phyloP scores from a whole-genome alignment of 2,888 invertebrate species.

The Ophonus ardosiacus region DNA sequence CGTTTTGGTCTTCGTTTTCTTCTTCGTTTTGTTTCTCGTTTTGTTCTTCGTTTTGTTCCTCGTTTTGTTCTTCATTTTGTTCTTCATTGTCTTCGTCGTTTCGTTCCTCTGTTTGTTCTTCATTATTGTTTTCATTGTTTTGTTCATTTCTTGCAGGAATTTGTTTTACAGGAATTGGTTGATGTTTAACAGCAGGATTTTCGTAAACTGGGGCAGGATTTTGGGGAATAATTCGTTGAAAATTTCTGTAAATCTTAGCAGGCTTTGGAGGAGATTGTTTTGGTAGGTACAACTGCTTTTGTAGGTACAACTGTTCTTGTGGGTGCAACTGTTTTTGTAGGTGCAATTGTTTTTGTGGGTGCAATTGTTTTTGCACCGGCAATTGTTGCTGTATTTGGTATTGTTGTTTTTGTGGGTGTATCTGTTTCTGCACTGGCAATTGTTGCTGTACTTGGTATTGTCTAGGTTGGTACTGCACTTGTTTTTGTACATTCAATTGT shows the following conservation, averaged over 20 bases:
- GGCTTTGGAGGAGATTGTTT: constrained; percentile 9
- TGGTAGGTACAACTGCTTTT: background rate
- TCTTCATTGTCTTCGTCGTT: constrained; percentile 58
- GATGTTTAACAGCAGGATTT: background rate
- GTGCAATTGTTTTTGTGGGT: background rate
- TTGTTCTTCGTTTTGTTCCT: constrained; percentile 62
- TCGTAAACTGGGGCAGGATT: background rate
- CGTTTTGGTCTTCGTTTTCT: constrained; percentile 54
- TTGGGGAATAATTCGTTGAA: constrained; percentile 12
- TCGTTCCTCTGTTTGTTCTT: constrained; percentile 56
- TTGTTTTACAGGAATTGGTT: constrained; percentile 44
- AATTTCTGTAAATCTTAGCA: constrained; percentile 32
- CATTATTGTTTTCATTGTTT: constrained; percentile 59
- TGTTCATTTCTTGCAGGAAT: constrained; percentile 55
- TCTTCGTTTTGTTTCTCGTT: constrained; percentile 59
- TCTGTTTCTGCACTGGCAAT: too few species aligned
- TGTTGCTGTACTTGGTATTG: too few species aligned
- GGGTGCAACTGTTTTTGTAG: background rate
- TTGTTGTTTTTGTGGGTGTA: too few species aligned
- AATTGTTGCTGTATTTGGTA: background rate
- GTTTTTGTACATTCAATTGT: too few species aligned
- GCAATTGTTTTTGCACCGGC: background rate
- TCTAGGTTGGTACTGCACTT: too few species aligned
- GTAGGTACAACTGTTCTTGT: background rate
- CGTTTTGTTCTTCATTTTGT: constrained; percentile 57